Base-by-base conservation (phyloP, 2,797 vertebrate genomes). In the Typhlichthys subterraneus region DNA sequence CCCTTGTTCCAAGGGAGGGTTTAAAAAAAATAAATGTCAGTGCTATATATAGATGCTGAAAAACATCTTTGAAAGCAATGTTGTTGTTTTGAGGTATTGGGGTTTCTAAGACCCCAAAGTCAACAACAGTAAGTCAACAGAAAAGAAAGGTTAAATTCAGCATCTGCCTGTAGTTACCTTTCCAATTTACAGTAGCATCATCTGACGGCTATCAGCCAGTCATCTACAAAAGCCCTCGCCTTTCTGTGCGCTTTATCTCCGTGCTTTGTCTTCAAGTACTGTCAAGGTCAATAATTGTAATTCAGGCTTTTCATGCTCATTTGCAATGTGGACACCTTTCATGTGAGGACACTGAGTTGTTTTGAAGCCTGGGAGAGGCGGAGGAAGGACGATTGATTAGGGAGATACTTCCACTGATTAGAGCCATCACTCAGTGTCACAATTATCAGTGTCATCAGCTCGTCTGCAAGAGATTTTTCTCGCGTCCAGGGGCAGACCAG, bases 381-480 rank as follows among this genome's bases (percentile, higher is more conserved):
- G 68, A 53, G 70, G 67, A 71, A 66, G 65, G 87, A 88, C 90
- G 87, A 92, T 92, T 92, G 90, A 93, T 93, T 90, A 86, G 85
- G 81, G 77, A 86, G 90, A 93, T 92, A 87, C 82, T 90, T 89
- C 85, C 77, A 72, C 86, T 92, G 93, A 93, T 93, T 92, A 90
- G 88, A 92, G 75, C 88, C 89, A 93, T 93, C 92, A 93, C 86
- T 94, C 92, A 93, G 83, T 92, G 91, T 93, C 92, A 91, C 87
- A 83, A 90, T 92, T 90, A 92, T 93, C 91, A 84, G 86, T 89
- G 87, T 89, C 86, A 91, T 92, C 91, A 88, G 89, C 87, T 88
- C 71, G 61, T 38, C 88, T 84, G 79, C 79, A 63, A 73, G 73
- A 45, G 47, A 80, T 87, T 90, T 87, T 73, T 80, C 78, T 73